phyloP scores from a whole-genome alignment of 1,140 invertebrate species.

The Ostrea edulis region DNA sequence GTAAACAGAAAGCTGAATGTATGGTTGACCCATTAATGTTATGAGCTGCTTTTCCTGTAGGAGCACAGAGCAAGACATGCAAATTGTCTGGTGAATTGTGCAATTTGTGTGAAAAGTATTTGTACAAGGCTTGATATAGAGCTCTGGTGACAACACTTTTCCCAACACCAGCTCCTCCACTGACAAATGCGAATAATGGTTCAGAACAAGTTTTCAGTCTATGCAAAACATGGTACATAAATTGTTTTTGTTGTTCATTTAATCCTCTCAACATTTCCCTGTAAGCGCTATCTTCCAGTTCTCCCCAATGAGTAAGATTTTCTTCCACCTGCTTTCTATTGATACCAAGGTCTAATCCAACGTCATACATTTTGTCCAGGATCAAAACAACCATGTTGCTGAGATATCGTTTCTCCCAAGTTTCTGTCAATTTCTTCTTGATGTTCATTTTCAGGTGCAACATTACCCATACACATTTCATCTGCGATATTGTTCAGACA shows the following conservation, averaged over 20 bases:
- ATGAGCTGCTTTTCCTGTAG: no score
- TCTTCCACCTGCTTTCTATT: no score
- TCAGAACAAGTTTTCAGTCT: constrained; percentile 45
- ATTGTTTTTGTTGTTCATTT: constrained; percentile 50
- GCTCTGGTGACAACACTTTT: constrained; percentile 58
- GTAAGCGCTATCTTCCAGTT: constrained; percentile 50
- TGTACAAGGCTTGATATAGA: constrained; percentile 51
- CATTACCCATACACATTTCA: neutral
- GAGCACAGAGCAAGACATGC: no score
- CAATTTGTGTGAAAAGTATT: no score
- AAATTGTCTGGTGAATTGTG: no score
- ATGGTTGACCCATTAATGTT: no score
- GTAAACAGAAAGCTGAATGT: no score
- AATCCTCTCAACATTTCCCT: constrained; percentile 3
- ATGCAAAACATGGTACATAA: constrained; percentile 49
- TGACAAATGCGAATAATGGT: constrained; percentile 45
- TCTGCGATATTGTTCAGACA: no score
- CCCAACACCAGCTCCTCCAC: constrained; percentile 62
- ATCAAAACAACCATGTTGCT: neutral
- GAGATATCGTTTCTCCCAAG: no score
- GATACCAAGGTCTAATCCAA: constrained; percentile 25
- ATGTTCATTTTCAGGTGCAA: constrained; percentile 41
- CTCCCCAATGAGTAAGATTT: neutral
- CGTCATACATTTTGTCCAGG: constrained; percentile 28
- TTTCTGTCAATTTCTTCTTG: constrained; percentile 28